Percentiles rank a stretch among this genome's conserved stretches.
Conservation (phyloP, 2,113 vertebrate species). For the Cyprinodon tularosa region DNA sequence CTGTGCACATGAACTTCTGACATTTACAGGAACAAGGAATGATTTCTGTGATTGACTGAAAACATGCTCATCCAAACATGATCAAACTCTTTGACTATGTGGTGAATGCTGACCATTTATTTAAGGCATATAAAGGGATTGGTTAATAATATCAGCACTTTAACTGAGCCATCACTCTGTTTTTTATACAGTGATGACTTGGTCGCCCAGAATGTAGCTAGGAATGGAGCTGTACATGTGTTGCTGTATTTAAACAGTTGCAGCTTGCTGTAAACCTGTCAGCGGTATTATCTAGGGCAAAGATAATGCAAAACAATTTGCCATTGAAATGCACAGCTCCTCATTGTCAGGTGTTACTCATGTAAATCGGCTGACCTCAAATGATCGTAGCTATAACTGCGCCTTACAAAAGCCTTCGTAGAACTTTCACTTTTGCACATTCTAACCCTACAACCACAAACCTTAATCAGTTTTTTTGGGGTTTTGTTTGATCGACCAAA, state of each 20-base stretch:
- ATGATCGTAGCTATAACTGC: not conserved
- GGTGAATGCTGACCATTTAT: conserved; percentile 38
- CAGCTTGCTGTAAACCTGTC: conserved; percentile 73
- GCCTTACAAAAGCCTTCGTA: not conserved
- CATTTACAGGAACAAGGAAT: conserved; percentile 6
- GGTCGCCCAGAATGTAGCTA: conserved; percentile 49
- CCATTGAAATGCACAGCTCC: conserved; percentile 51
- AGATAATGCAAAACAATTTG: conserved; percentile 55
- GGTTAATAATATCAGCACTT: conserved; percentile 56
- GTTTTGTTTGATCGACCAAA: not conserved
- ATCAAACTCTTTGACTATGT: not conserved
- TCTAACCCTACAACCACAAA: not conserved
- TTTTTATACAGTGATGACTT: conserved; percentile 69
- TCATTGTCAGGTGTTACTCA: conserved; percentile 32
- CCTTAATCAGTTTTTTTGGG: not conserved
- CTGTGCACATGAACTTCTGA: conserved; percentile 41
- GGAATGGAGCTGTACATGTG: conserved; percentile 44
- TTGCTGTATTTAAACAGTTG: conserved; percentile 67
- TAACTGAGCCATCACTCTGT: conserved; percentile 59
- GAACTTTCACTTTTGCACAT: not conserved
- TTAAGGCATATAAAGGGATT: conserved; percentile 50
- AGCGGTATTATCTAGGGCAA: conserved; percentile 62
- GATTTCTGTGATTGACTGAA: not conserved
- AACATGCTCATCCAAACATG: not conserved
- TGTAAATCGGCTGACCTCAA: conserved; percentile 24